Conservation (phyloP, 2,113 vertebrate genomes). For the Melanerpes formicivorus region DNA sequence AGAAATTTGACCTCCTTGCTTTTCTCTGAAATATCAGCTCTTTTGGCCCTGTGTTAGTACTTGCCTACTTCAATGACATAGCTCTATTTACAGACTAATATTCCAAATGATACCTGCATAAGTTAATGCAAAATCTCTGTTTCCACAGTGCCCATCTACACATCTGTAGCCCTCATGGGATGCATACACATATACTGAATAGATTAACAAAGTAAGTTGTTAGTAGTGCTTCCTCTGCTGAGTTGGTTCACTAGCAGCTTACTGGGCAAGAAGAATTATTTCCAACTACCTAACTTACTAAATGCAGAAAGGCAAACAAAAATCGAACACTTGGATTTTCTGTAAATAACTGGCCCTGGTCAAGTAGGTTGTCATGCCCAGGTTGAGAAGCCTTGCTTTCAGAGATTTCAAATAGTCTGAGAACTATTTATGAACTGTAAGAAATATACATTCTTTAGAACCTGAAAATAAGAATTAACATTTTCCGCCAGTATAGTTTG, state of each 20-base stretch:
- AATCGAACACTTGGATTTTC: neutral
- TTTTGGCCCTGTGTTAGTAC: too few species aligned
- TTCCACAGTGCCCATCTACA: neutral
- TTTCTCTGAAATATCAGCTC: too few species aligned
- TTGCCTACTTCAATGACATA: too few species aligned
- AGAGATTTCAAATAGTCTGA: neutral
- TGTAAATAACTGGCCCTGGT: neutral
- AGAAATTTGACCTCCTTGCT: too few species aligned
- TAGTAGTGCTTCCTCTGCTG: neutral
- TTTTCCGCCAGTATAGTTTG: neutral
- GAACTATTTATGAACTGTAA: neutral
- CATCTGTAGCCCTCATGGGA: neutral
- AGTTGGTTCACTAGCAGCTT: neutral
- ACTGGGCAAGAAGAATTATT: neutral
- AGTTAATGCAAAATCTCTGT: neutral
- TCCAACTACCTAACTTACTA: neutral
- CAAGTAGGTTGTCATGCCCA: neutral
- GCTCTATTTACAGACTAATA: neutral
- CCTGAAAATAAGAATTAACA: too few species aligned
- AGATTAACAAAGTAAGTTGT: neutral
- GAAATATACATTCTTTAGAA: neutral
- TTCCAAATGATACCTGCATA: neutral
- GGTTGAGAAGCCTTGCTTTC: neutral
- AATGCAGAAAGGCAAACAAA: neutral
- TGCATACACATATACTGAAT: neutral